These are phyloP conservation scores for Gallinago paraguaiae DNA, from an alignment of 2,113 vertebrate species.

Conservation along the genomic window DNA sequence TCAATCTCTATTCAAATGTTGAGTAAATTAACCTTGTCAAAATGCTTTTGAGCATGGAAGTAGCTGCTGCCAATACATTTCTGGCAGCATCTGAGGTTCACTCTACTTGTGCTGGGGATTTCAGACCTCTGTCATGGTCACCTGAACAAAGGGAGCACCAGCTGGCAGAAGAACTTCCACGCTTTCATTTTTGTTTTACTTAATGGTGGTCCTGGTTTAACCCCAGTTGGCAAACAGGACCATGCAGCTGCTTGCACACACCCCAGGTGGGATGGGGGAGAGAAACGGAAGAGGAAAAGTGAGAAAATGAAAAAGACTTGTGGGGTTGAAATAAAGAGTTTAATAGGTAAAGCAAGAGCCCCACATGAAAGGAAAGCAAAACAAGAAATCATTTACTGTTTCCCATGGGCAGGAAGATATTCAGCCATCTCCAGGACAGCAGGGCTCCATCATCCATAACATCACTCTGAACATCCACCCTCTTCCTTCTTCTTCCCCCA, in stretches of 20 bases:
- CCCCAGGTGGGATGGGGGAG: not conserved
- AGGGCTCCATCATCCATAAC: not conserved
- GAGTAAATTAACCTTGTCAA: not conserved
- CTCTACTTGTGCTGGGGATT: not conserved
- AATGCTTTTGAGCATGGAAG: not conserved
- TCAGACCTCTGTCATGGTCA: not conserved
- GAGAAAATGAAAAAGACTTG: not conserved
- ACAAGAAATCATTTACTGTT: not conserved
- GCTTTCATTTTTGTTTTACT: not conserved
- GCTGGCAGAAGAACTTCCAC: not conserved
- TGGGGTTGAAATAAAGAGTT: not conserved
- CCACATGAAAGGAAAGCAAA: not conserved
- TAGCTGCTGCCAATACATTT: not conserved
- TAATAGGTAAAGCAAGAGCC: not conserved
- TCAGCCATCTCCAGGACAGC: not conserved
- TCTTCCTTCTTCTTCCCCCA: not conserved
- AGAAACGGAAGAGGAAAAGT: not conserved
- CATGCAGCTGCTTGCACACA: not conserved
- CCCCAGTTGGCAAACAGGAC: not conserved
- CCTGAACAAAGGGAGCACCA: not conserved
- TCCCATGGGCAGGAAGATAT: not conserved
- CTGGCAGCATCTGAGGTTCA: not conserved
- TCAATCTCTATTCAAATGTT: not conserved
- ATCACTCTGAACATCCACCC: not conserved
- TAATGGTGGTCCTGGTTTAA: not conserved